Evolutionary conservation across 2,888 invertebrate species (phyloP).

Genomic region (Sinelater perroti): DNA sequence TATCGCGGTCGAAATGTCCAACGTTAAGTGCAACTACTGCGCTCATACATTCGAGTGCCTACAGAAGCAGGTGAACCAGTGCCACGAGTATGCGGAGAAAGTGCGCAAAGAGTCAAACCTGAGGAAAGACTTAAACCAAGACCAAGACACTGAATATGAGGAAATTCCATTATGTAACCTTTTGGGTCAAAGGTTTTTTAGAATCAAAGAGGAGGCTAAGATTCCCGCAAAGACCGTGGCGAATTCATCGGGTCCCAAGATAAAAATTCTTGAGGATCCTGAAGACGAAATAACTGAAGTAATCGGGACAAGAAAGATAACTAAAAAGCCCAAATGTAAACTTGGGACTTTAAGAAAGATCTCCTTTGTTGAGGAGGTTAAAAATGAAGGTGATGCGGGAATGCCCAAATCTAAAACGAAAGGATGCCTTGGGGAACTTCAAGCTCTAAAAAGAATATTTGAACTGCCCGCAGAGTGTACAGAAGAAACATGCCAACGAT

Average conservation of each 20-base stretch:
- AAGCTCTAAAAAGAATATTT: background rate
- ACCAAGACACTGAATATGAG: constrained; percentile 43
- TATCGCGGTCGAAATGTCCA: background rate
- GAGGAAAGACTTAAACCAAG: constrained; percentile 39
- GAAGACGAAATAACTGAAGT: background rate
- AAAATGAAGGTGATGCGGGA: background rate
- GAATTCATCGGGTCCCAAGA: background rate
- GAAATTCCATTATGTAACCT: constrained; percentile 45
- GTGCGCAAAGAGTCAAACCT: constrained; percentile 41
- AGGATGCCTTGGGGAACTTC: background rate
- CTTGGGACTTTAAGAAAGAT: background rate
- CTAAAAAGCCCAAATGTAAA: background rate
- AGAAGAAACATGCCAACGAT: background rate
- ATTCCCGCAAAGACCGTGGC: background rate
- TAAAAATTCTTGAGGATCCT: background rate
- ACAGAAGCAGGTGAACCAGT: constrained; percentile 35
- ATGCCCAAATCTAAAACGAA: background rate
- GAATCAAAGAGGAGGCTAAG: background rate
- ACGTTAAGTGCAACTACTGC: background rate
- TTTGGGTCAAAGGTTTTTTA: constrained; percentile 30
- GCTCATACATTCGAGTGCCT: background rate
- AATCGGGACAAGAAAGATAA: background rate
- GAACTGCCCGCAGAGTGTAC: background rate
- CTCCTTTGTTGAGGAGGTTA: background rate
- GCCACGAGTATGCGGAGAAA: constrained; percentile 43